These are phyloP conservation scores for Drosophila obscura DNA, from an alignment of 1,140 invertebrate species.

Conservation along the genomic window DNA sequence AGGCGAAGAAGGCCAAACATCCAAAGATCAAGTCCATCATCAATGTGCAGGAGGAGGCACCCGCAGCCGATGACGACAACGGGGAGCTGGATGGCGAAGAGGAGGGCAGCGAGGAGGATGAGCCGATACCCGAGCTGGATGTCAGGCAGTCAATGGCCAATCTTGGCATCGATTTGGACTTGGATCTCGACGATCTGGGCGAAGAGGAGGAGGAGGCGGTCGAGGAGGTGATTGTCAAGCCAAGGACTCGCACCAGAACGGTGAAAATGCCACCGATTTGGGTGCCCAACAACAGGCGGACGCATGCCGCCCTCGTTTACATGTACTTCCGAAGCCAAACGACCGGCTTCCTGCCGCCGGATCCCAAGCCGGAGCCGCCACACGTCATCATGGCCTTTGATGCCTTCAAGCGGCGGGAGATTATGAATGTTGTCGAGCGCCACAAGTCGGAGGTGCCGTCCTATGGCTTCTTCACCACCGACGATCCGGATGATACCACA, in stretches of 20 bases:
- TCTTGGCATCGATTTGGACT: conserved; percentile 40
- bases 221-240: conserved; percentile 43
- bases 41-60: conserved; percentile 25
- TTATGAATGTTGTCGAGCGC: conserved; percentile 84
- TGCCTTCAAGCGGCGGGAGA: conserved; percentile 86
- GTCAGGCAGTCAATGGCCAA: conserved; percentile 11
- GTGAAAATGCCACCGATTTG: conserved; percentile 85
- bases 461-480: conserved; percentile 86
- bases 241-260: conserved; percentile 54
- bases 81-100: conserved; percentile 52
- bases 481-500: conserved; percentile 84
- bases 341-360: conserved; percentile 85
- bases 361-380: conserved; percentile 85
- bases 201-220: conserved; percentile 56
- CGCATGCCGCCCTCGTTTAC: conserved; percentile 86
- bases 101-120: conserved; percentile 61
- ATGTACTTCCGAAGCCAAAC: conserved; percentile 86
- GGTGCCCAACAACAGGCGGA: conserved; percentile 85
- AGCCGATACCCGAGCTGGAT: neutral
- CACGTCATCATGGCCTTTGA: conserved; percentile 87
- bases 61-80: conserved; percentile 32
- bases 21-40: conserved; percentile 32
- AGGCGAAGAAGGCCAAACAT: conserved; percentile 35
- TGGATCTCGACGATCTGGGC: conserved; percentile 43
- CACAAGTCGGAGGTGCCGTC: conserved; percentile 84